A percentile compares a stretch with the other conserved stretches of the same genome.
phyloP scores from a whole-genome alignment of 92 coral and sea anemone genomes.

The Chrysogorgia sp. region DNA sequence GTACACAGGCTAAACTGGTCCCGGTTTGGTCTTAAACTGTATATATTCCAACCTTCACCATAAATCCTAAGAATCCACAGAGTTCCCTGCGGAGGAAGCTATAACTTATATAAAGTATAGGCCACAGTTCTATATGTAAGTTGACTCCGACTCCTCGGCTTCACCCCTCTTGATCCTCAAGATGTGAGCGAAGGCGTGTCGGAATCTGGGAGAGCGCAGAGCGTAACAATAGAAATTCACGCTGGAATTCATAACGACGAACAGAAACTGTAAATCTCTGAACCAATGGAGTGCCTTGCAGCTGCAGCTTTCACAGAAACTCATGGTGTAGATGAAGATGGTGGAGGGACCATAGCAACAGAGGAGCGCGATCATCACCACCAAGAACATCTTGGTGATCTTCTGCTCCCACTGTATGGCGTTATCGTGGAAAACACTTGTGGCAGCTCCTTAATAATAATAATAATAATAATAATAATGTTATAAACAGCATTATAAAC shows the following conservation, averaged over 20 bases:
- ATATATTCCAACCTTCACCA: no score
- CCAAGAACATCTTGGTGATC: slow-evolving; percentile 38
- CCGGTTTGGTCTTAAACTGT: no score
- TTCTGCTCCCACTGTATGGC: slow-evolving; percentile 23
- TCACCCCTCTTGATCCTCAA: background rate
- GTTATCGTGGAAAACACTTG: background rate
- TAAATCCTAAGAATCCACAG: no score
- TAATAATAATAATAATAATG: no score
- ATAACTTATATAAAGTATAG: no score
- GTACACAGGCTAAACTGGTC: no score
- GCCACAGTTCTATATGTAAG: no score
- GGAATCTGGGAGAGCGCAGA: slow-evolving; percentile 63
- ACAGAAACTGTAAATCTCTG: slow-evolving; percentile 71
- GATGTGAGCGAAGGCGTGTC: slow-evolving; percentile 18
- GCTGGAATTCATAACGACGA: slow-evolving; percentile 62
- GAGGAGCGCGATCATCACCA: slow-evolving; percentile 64
- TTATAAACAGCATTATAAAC: no score
- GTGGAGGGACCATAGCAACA: slow-evolving; percentile 73
- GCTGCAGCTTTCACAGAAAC: slow-evolving; percentile 67
- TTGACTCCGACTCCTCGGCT: slow-evolving; percentile 2
- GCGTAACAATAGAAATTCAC: slow-evolving; percentile 76
- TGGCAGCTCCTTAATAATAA: no score
- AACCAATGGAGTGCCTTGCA: slow-evolving; percentile 73
- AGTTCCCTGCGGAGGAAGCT: no score
- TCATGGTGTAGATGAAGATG: slow-evolving; percentile 64